These are phyloP conservation scores for Manacus vitellinus DNA, from an alignment of 2,113 vertebrate species.

Conservation along the genomic window DNA sequence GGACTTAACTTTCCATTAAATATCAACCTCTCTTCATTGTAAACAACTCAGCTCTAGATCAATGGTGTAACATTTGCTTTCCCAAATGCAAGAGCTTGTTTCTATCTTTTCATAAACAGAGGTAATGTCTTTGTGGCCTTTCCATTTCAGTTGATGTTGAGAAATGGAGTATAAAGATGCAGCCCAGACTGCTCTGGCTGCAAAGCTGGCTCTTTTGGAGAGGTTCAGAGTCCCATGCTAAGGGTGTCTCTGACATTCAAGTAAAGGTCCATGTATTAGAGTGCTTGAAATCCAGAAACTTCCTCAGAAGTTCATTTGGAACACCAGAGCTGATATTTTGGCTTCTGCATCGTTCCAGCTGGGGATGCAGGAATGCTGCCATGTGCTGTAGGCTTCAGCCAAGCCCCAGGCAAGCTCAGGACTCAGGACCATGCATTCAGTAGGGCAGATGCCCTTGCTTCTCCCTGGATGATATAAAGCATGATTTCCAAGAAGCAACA, in stretches of 20 bases:
- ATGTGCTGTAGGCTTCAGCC: neutral
- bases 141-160: neutral
- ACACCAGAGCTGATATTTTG: neutral
- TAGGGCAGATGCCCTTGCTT: neutral
- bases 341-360: neutral
- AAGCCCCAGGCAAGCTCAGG: neutral
- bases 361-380: neutral
- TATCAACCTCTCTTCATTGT: neutral
- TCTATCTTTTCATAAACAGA: conserved; percentile 18
- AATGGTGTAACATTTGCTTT: conserved; percentile 25
- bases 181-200: neutral
- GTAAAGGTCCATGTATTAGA: neutral
- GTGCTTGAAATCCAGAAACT: neutral
- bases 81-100: conserved; percentile 33
- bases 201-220: neutral
- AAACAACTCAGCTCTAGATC: neutral
- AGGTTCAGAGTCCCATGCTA: neutral
- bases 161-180: neutral
- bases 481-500: neutral
- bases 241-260: neutral
- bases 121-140: neutral
- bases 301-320: neutral
- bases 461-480: neutral
- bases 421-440: neutral
- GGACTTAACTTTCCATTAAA: conserved; percentile 3